Conservation (phyloP, 1,140 invertebrate species). For the Scaptomyza graminum region DNA sequence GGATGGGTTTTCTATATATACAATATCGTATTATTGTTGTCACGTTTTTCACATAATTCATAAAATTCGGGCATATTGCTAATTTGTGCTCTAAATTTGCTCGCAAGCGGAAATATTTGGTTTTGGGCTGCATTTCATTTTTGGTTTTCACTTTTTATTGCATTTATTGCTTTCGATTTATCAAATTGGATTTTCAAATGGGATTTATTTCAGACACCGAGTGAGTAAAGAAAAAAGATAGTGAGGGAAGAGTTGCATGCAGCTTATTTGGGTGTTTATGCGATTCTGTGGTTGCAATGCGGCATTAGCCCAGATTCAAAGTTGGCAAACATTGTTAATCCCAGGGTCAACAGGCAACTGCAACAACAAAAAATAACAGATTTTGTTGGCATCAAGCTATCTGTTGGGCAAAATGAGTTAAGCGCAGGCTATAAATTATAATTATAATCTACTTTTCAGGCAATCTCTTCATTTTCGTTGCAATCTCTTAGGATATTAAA, state of each 20-base stretch:
- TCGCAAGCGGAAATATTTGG: slow-evolving; percentile 72
- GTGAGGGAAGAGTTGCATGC: slow-evolving; percentile 3
- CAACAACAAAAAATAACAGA: too few species aligned
- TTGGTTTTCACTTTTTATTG: slow-evolving; percentile 47
- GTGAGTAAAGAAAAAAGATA: too few species aligned
- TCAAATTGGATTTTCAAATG: slow-evolving; percentile 74
- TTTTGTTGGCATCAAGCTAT: background rate
- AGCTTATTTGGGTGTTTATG: slow-evolving; percentile 22
- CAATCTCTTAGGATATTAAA: too few species aligned
- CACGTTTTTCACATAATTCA: slow-evolving; percentile 80
- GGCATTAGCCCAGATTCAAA: slow-evolving; percentile 24
- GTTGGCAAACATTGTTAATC: slow-evolving; percentile 35
- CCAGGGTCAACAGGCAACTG: slow-evolving; percentile 21
- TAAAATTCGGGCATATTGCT: slow-evolving; percentile 79
- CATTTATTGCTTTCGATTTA: slow-evolving; percentile 79
- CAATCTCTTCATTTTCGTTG: too few species aligned
- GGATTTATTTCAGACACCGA: slow-evolving; percentile 32
- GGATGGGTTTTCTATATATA: slow-evolving; percentile 6
- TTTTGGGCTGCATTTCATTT: slow-evolving; percentile 40
- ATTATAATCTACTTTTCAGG: background rate
- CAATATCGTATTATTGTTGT: slow-evolving; percentile 73
- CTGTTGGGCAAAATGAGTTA: background rate
- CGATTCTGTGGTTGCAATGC: slow-evolving; percentile 39
- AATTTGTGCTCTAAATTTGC: slow-evolving; percentile 78
- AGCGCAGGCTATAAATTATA: background rate